These are phyloP conservation scores for Aphelocoma californica DNA, from an alignment of 2,797 vertebrate species.

Conservation along the genomic window DNA sequence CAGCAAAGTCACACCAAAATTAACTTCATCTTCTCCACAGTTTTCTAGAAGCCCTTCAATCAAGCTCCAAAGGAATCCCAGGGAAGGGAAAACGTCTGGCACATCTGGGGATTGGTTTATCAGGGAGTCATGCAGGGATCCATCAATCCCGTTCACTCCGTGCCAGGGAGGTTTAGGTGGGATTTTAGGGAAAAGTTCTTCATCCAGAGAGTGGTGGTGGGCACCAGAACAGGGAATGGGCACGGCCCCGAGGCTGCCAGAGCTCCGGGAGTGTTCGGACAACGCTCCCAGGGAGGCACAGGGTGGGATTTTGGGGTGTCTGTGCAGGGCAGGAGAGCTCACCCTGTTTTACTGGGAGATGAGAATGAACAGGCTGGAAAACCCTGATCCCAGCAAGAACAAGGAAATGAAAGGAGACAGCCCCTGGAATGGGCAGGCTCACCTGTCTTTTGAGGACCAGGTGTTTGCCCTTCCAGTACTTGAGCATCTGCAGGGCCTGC, in stretches of 20 bases:
- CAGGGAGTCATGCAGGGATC: background rate
- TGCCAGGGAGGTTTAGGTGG: background rate
- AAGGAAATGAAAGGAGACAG: rapidly evolving
- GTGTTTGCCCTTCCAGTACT: constrained; percentile 99
- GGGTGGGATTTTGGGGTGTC: background rate
- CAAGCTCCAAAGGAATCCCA: background rate
- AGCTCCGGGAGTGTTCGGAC: background rate
- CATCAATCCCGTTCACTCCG: background rate
- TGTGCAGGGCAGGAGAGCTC: background rate
- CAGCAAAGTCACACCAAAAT: rapidly evolving
- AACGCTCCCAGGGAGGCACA: background rate
- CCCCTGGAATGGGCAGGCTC: background rate
- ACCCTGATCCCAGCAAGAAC: background rate
- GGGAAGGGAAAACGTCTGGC: background rate
- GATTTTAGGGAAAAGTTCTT: background rate
- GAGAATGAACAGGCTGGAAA: background rate
- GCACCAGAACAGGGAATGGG: background rate
- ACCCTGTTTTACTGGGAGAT: background rate
- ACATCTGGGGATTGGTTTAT: background rate
- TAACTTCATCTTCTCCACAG: background rate
- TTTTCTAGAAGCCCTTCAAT: background rate
- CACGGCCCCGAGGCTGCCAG: background rate
- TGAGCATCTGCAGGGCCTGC: constrained; percentile 99
- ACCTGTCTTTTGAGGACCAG: constrained; percentile 93
- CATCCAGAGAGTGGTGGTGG: background rate